These are phyloP conservation scores for Oxyteleia sp. DNA, from an alignment of 2,888 invertebrate genomes.

Conservation along the genomic window DNA sequence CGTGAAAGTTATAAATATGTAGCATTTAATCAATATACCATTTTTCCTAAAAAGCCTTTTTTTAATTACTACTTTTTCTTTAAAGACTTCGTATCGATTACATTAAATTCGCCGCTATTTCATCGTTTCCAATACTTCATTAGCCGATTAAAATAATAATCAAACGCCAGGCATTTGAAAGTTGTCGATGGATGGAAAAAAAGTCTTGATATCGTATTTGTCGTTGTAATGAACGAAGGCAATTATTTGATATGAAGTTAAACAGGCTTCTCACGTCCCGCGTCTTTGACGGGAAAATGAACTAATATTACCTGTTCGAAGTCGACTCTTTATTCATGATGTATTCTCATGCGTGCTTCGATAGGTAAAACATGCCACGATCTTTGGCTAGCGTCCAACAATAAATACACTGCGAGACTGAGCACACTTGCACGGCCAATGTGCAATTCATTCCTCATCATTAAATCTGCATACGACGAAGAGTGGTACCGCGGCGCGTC, in stretches of 20 bases:
- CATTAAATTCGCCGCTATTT: no score
- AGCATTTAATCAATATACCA: no score
- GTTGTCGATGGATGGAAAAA: background rate
- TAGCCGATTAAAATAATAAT: background rate
- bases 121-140: no score
- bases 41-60: no score
- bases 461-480: conserved; percentile 52
- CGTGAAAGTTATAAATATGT: no score
- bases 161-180: background rate
- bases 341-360: conserved; percentile 43
- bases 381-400: conserved; percentile 53
- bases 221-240: conserved; percentile 29
- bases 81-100: no score
- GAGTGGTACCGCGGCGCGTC: conserved; percentile 27
- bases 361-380: conserved; percentile 49
- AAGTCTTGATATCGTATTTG: conserved; percentile 9
- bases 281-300: conserved; percentile 54
- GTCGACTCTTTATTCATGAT: conserved; percentile 56
- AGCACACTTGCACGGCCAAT: conserved; percentile 13
- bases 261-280: conserved; percentile 54
- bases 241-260: conserved; percentile 46
- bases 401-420: conserved; percentile 25
- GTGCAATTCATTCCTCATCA: conserved; percentile 56
- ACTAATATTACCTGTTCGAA: conserved; percentile 59
- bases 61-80: no score